Base-by-base conservation (phyloP, 2,113 vertebrate species). In the Heteronetta atricapilla region DNA sequence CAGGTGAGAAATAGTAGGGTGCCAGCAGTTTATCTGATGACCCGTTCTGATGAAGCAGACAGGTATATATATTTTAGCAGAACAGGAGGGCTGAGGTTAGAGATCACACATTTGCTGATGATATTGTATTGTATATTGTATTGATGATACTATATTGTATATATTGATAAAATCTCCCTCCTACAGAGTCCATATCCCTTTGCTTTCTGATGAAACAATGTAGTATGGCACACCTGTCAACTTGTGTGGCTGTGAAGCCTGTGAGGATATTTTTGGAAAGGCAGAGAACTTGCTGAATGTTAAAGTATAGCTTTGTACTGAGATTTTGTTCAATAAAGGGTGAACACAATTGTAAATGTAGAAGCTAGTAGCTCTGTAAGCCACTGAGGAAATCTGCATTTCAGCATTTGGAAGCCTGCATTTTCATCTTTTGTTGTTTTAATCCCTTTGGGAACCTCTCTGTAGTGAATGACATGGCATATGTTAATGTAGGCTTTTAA, bases 351-450 rank as follows among this genome's bases (percentile, higher is more conserved):
- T 75, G 40, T 56, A 76, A 56, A 82, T 58, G 48, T 31, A 86
- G 28, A 82, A 59, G 42, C 17, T 68, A 63, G 20, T 53, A 73
- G 40, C 76, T 91, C 63, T 3, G 4, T 73, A 88, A 86, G 77
- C 15, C n/a, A 31, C 3, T 63, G 60, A 75, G 34, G 28, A 73
- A 62, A 60, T 46, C 62, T 38, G 1, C 34, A 66, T 83, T 89
- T 94, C 59, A 64, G 86, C 0, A 60, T 76, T 70, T 50, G 64
- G 81, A 86, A 83, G 42, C 50, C 88, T 1, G 3, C 70, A 59
- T 78, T 91, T 94, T 85, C 74, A 59, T 75, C 58, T 92, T 81
- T 89, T 63, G 31, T 91, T 81, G 55, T 28, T 60, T 84, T 91
- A 63, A 74, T 82, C 73, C 55, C 36, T 59, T 29, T 79, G 40